Evolutionary conservation across 2,888 invertebrate genomes (phyloP).

Genomic region (Phoenoteleia sp.): DNA sequence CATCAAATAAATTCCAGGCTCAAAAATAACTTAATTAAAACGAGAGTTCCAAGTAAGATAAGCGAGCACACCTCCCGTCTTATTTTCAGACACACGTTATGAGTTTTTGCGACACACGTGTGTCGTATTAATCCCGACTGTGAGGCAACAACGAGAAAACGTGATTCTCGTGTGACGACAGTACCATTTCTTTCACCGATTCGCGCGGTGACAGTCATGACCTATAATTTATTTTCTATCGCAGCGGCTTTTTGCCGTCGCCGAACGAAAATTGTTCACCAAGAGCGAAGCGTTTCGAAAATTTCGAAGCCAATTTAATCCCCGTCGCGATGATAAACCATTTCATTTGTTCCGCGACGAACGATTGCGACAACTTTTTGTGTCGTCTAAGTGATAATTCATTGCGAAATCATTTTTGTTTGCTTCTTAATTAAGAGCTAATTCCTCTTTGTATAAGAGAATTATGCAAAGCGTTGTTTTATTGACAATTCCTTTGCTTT

Average conservation of each 20-base stretch:
- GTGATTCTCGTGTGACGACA: conserved; percentile 25
- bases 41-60: neutral
- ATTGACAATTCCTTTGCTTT: neutral
- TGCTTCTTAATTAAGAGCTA: too few species aligned
- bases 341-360: too few species aligned
- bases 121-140: conserved; percentile 5
- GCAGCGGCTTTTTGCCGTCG: neutral
- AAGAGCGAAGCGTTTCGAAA: too few species aligned
- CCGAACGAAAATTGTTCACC: conserved; percentile 3
- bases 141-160: conserved; percentile 19
- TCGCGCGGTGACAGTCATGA: conserved; percentile 10
- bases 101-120: conserved; percentile 18
- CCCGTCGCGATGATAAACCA: too few species aligned
- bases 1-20: too few species aligned
- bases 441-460: neutral
- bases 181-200: conserved; percentile 30
- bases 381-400: too few species aligned
- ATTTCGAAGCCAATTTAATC: too few species aligned
- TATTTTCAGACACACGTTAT: neutral
- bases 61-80: neutral
- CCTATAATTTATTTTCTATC: neutral
- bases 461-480: neutral
- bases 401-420: neutral
- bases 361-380: too few species aligned
- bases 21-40: neutral